Evolutionary conservation across 2,888 invertebrate species (phyloP).

Genomic region (Antheraea yamamai): DNA sequence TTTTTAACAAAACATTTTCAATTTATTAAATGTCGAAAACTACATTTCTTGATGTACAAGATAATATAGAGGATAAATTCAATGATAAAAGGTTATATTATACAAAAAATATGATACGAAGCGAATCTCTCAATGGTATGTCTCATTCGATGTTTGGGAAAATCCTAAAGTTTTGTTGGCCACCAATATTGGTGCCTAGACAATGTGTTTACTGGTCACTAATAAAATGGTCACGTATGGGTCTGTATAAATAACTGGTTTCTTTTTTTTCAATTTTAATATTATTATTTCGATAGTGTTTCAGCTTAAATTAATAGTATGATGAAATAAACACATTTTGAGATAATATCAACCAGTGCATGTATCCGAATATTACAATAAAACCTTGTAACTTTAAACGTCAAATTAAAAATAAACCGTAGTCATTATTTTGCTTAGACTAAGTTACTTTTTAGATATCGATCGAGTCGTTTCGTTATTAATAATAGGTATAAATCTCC

Average conservation of each 20-base stretch:
- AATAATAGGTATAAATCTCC: constrained; percentile 79
- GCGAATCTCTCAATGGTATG: background rate
- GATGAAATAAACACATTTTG: no score
- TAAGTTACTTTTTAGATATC: constrained; percentile 74
- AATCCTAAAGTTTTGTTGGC: background rate
- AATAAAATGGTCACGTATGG: no score
- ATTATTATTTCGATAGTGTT: no score
- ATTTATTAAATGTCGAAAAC: background rate
- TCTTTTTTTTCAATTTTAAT: no score
- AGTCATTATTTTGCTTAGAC: constrained; percentile 63
- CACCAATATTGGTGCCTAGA: background rate
- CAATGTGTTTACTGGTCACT: background rate
- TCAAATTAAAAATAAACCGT: constrained; percentile 51
- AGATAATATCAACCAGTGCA: constrained; percentile 27
- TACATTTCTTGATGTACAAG: background rate
- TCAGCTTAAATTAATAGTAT: no score
- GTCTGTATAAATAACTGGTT: no score
- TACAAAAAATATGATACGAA: background rate
- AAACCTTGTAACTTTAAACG: constrained; percentile 46
- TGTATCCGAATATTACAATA: constrained; percentile 45
- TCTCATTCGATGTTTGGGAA: background rate
- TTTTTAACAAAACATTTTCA: background rate
- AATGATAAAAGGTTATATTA: background rate
- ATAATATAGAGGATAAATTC: background rate
- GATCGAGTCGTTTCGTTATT: constrained; percentile 73